These are phyloP conservation scores for Cylindroiulus punctatus DNA, from an alignment of 2,888 invertebrate genomes.

Conservation along the genomic window DNA sequence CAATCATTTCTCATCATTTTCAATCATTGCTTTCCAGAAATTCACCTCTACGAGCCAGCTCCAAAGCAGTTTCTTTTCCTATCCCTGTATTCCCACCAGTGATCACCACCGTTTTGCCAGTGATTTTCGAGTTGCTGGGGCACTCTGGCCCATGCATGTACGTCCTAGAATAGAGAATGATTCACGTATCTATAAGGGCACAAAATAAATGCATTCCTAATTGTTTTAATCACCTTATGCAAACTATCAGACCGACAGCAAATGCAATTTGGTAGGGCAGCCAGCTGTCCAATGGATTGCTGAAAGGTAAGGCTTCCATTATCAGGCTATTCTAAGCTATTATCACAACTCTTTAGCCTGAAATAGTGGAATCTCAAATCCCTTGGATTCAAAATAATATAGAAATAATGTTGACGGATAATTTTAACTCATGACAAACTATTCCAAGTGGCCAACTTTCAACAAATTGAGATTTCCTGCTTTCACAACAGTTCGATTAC, in stretches of 20 bases:
- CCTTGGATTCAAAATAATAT: too few relatives aligned
- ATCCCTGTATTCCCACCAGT: conserved; percentile 56
- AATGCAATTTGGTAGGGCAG: conserved; percentile 55
- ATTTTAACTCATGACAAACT: too few relatives aligned
- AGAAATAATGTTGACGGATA: too few relatives aligned
- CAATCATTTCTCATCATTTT: not conserved
- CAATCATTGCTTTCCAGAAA: not conserved
- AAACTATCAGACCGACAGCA: conserved; percentile 54
- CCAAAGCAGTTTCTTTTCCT: conserved; percentile 55
- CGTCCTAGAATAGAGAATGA: conserved; percentile 46
- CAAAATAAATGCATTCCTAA: not conserved
- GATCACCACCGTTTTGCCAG: conserved; percentile 55
- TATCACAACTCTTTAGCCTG: too few relatives aligned
- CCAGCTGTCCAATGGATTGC: conserved; percentile 56
- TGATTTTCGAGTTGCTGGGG: conserved; percentile 47
- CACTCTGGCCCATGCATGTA: conserved; percentile 56
- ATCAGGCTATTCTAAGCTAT: too few relatives aligned
- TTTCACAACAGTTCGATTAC: too few relatives aligned
- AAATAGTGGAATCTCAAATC: too few relatives aligned
- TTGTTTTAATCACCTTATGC: conserved; percentile 51
- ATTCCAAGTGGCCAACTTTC: too few relatives aligned
- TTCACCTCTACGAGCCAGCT: conserved; percentile 53
- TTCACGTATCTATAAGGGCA: not conserved
- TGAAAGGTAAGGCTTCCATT: conserved; percentile 21
- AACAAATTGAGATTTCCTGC: too few relatives aligned